Evolutionary conservation across 2,113 vertebrate genomes (phyloP), one percentile per base, ranked within the genome.

Genomic region (Eubucco bourcierii): DNA sequence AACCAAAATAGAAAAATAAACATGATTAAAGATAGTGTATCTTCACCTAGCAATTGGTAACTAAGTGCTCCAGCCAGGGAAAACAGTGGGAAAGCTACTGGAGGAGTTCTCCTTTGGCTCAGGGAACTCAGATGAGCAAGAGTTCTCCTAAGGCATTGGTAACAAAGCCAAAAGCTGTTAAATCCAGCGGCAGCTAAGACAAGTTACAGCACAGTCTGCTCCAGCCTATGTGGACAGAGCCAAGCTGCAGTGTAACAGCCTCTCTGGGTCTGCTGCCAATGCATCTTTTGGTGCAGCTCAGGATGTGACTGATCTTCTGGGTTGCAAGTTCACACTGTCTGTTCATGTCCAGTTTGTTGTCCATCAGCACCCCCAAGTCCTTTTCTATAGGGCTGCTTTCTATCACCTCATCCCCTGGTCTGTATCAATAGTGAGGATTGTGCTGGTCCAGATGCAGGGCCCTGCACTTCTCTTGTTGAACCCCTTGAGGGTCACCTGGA

Each of bases 51-150:
- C 85, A 91, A 95, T 92, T 33, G 58, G 84, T 92, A 94, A 91
- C 89, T 80, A 85, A 44, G 87, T 72, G 73, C 50, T 95, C 76
- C 80, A 96, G 91, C 91, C 93, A 96, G 95, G 92, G 94, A 94
- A 96, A 96, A 96, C 72, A 95, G 90, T 90, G 85, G 87, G 91
- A 95, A 96, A 94, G 87, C 94, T 96, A 86, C 93, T 65, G 93
- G 65, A 92, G 89, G 87, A 96, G 93, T 85, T 88, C 95, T 96
- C 82, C 94, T 94, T 90, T 96, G 94, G 93, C 95, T 94, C 85
- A 13, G 73, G 84, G 66, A 94, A 83, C 82, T 46, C 44, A 91
- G 84, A 95, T 95, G 96, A 96, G 94, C 94, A 90, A 90, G 91
- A 93, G 84, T 80, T 91, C 95, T 96, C 96, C 93, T 91, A 94